Percentiles rank a stretch among this genome's conserved stretches.
phyloP scores from a whole-genome alignment of 1,140 invertebrate genomes.

The Zaprionus camerounensis region DNA sequence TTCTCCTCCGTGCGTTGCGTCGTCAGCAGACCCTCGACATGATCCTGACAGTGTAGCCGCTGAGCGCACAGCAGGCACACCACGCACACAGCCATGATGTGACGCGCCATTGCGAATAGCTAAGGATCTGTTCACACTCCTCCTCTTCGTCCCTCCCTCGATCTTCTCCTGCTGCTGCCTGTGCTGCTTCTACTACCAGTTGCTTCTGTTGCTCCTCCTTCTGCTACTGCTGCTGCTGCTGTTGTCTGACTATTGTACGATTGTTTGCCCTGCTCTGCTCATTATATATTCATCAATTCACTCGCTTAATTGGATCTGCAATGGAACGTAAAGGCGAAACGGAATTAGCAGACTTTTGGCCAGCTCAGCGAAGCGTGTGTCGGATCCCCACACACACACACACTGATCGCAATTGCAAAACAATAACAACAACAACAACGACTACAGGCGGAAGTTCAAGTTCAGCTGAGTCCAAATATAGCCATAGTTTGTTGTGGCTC shows the following conservation, averaged over 20 bases:
- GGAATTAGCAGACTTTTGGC: slow-evolving; percentile 55
- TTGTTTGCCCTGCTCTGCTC: slow-evolving; percentile 36
- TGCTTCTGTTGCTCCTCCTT: neutral
- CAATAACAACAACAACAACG: slow-evolving; percentile 44
- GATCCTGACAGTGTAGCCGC: slow-evolving; percentile 89
- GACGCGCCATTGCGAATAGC: slow-evolving; percentile 69
- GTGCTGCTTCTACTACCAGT: neutral
- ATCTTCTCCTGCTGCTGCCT: neutral
- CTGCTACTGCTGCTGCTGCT: neutral
- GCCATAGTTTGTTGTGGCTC: slow-evolving; percentile 25
- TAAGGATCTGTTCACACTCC: neutral
- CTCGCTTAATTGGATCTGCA: slow-evolving; percentile 57
- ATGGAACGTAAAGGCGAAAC: slow-evolving; percentile 32
- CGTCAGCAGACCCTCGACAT: slow-evolving; percentile 72
- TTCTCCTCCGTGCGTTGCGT: slow-evolving; percentile 48
- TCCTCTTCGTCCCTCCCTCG: neutral
- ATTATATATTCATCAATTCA: slow-evolving; percentile 64
- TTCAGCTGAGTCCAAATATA: slow-evolving; percentile 71
- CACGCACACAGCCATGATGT: slow-evolving; percentile 89
- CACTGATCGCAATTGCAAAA: slow-evolving; percentile 63
- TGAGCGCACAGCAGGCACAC: slow-evolving; percentile 91
- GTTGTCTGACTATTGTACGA: slow-evolving; percentile 31
- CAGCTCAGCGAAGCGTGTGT: slow-evolving; percentile 37
- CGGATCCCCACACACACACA: slow-evolving; percentile 55
- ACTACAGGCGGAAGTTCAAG: slow-evolving; percentile 76